A percentile compares a stretch with the other conserved stretches of the same genome.
Evolutionary conservation across 1,140 invertebrate genomes (phyloP).

Genomic region (Colletes latitarsis): DNA sequence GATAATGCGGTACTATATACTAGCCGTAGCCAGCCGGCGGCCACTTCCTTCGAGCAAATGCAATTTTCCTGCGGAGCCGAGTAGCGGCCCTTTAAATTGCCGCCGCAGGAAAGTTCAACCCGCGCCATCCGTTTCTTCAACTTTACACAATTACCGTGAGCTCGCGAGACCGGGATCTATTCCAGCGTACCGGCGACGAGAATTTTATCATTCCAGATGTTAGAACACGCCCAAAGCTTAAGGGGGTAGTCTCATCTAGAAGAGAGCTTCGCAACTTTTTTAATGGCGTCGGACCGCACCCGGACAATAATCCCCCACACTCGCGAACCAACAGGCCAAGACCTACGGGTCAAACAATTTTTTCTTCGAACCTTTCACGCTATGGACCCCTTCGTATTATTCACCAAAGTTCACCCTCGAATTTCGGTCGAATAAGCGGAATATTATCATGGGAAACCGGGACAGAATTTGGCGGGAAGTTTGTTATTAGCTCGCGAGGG

Average conservation of each 20-base stretch:
- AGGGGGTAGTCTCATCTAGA: not conserved
- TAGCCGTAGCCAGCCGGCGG: not conserved
- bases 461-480: too few relatives aligned
- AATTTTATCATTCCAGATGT: constrained; percentile 2
- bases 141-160: constrained; percentile 49
- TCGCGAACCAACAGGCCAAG: too few relatives aligned
- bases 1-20: constrained; percentile 44
- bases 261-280: too few relatives aligned
- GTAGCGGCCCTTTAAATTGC: constrained; percentile 41
- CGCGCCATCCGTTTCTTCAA: constrained; percentile 54
- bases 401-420: too few relatives aligned
- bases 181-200: not conserved
- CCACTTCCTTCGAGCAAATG: constrained; percentile 50
- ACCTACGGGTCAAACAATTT: too few relatives aligned
- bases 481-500: too few relatives aligned
- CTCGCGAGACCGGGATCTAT: not conserved
- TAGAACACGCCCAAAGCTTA: not conserved
- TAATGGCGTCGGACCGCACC: too few relatives aligned
- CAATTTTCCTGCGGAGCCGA: constrained; percentile 53
- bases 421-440: too few relatives aligned
- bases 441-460: too few relatives aligned
- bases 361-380: too few relatives aligned
- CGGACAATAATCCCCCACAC: too few relatives aligned
- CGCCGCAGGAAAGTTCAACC: constrained; percentile 42
- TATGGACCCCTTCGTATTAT: too few relatives aligned